A percentile compares a stretch with the other conserved stretches of the same genome.
These are phyloP conservation scores for Lerista edwardsae DNA, from an alignment of 2,797 vertebrate genomes.

Conservation along the genomic window DNA sequence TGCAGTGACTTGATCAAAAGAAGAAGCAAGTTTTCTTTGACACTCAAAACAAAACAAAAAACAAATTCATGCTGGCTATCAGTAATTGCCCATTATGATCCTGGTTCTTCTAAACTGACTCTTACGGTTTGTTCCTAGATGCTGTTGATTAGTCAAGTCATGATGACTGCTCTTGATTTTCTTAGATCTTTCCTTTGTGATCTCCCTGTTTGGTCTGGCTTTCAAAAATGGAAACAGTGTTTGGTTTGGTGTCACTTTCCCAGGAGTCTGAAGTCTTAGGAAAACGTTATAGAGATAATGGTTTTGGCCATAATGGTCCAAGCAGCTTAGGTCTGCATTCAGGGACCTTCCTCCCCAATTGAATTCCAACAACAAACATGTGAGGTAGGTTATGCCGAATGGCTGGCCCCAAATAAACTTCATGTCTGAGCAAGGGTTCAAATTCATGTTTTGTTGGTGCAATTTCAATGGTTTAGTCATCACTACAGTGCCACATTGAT, in stretches of 20 bases:
- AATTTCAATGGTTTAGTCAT: neutral
- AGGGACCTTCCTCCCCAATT: too few species aligned
- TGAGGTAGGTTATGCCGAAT: neutral
- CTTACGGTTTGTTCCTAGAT: neutral
- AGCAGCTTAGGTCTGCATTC: neutral
- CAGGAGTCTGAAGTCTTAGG: neutral
- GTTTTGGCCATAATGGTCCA: too few species aligned
- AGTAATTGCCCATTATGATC: neutral
- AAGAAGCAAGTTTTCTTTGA: neutral
- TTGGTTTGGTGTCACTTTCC: neutral
- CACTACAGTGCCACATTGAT: neutral
- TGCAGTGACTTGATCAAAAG: slow-evolving; percentile 8
- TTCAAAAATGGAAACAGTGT: neutral
- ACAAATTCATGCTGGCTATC: neutral
- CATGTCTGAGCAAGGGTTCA: neutral
- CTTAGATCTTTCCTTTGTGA: neutral
- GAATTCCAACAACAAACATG: neutral
- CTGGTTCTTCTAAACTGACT: neutral
- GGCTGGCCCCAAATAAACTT: neutral
- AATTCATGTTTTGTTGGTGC: neutral
- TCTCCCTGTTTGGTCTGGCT: neutral
- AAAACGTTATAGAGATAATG: neutral
- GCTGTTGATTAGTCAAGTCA: neutral
- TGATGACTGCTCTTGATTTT: neutral
- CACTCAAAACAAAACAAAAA: neutral